Conservation (phyloP, 2,888 invertebrate species). For the Crossocerus cetratus region DNA sequence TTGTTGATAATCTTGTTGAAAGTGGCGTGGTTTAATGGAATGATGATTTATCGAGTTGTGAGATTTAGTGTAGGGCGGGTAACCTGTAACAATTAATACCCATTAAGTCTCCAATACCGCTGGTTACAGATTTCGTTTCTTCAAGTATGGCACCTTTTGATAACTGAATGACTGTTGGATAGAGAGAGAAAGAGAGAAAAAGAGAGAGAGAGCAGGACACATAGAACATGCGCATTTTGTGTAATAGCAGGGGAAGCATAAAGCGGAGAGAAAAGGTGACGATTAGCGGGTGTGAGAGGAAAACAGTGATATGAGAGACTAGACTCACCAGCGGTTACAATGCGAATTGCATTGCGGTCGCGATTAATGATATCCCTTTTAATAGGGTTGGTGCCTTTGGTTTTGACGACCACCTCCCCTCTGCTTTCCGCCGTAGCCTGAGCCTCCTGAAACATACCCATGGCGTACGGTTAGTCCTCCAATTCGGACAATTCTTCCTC, state of each 20-base stretch:
- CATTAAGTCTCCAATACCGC: conserved; percentile 2
- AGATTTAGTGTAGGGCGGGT: conserved; percentile 69
- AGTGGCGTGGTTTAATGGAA: conserved; percentile 73
- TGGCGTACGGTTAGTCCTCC: conserved; percentile 68
- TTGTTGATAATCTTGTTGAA: conserved; percentile 66
- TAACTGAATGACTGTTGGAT: neutral
- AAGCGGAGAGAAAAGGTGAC: conserved; percentile 26
- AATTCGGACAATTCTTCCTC: conserved; percentile 51
- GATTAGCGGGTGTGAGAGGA: conserved; percentile 44
- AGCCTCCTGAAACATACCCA: conserved; percentile 78
- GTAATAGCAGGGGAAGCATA: conserved; percentile 30
- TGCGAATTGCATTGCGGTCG: conserved; percentile 74
- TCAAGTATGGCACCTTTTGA: neutral
- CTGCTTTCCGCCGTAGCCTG: conserved; percentile 90
- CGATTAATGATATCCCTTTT: conserved; percentile 76
- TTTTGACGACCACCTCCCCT: conserved; percentile 84
- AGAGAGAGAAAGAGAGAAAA: neutral
- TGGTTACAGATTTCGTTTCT: neutral
- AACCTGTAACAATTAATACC: conserved; percentile 66
- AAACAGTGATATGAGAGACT: conserved; percentile 42
- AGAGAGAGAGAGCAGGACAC: neutral
- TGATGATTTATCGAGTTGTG: conserved; percentile 75
- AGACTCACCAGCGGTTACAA: conserved; percentile 76
- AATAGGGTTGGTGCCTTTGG: conserved; percentile 94
- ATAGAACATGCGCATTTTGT: neutral